Percentiles rank a stretch among this genome's conserved stretches.
Conservation (phyloP, 2,888 invertebrate species). For the Chalcis sispes region DNA sequence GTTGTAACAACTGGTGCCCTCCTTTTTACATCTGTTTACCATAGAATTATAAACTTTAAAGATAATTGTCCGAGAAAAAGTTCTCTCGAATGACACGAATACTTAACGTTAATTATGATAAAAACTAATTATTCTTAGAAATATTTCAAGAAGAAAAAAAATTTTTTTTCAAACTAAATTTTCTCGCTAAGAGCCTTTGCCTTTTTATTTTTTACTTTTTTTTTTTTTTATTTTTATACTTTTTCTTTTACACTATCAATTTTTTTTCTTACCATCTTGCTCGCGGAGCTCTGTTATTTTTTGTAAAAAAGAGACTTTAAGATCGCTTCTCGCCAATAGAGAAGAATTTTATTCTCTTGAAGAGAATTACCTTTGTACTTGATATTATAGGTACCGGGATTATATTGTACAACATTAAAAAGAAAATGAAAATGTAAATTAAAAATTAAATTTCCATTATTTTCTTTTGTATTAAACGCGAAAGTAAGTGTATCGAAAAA, state of each 20-base stretch:
- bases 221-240: not conserved
- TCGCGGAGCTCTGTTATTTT: not conserved
- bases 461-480: no score
- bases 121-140: no score
- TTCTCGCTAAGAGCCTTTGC: no score
- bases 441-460: conserved; percentile 4
- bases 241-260: not conserved
- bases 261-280: not conserved
- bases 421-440: conserved; percentile 24
- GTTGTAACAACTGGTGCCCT: no score
- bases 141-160: no score
- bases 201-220: not conserved
- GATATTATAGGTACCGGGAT: not conserved
- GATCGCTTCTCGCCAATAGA: conserved; percentile 8
- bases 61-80: no score
- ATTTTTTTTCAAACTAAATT: no score
- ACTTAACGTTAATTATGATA: no score
- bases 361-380: conserved; percentile 11
- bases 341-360: conserved; percentile 26
- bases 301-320: conserved; percentile 6
- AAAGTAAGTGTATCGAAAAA: not conserved
- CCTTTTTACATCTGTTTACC: no score
- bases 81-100: no score
- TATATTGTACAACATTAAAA: conserved; percentile 10
- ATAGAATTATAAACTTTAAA: no score